Conservation (phyloP, 35 echinoderm and acorn worm genomes). For the Strongylocentrotus purpuratus region DNA sequence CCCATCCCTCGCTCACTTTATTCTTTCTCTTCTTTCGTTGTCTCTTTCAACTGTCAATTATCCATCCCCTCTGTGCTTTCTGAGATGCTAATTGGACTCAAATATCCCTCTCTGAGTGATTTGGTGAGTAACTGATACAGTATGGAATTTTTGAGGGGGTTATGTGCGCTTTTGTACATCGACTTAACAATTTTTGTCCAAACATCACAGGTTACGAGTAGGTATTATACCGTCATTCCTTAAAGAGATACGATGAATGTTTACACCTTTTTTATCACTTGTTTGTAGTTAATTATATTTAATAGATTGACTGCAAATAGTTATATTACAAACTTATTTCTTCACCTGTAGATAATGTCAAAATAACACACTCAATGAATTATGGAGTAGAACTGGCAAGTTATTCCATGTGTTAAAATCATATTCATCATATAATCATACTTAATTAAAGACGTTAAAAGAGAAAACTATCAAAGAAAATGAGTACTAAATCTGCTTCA, state of each 20-base stretch:
- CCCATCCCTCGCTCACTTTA: not conserved
- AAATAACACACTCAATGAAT: too few species aligned
- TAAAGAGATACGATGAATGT: not conserved
- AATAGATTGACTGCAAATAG: not conserved
- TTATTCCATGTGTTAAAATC: too few species aligned
- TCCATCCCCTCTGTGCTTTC: conserved; percentile 17
- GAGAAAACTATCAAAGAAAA: too few species aligned
- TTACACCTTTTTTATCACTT: not conserved
- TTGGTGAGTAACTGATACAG: conserved; percentile 5
- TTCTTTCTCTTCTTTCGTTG: not conserved
- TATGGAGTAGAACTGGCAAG: too few species aligned
- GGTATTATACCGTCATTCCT: not conserved
- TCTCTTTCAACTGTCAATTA: conserved; percentile 32
- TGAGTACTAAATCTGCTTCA: too few species aligned
- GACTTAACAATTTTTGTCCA: not conserved
- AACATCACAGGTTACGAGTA: not conserved
- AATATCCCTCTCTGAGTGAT: not conserved
- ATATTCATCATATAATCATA: too few species aligned
- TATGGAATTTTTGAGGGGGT: not conserved
- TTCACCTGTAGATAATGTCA: too few species aligned
- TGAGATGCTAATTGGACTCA: conserved; percentile 30
- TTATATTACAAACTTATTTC: not conserved
- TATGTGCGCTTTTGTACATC: not conserved
- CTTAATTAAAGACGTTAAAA: too few species aligned
- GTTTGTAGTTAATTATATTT: not conserved